Evolutionary conservation across 2,888 invertebrate genomes (phyloP).

Genomic region (Macrophya alboannulata): DNA sequence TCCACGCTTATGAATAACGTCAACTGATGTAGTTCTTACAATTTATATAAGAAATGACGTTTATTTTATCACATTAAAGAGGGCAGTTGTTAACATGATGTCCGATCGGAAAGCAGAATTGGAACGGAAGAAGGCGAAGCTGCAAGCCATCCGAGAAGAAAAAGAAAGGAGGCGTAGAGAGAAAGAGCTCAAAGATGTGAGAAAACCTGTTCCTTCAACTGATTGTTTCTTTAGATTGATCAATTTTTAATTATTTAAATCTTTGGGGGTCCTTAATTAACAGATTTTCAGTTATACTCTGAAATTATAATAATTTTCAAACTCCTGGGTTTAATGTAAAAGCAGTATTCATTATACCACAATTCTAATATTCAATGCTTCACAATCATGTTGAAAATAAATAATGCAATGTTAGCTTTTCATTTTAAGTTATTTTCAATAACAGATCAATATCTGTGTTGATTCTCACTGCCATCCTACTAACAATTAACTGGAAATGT

Average conservation of each 20-base stretch:
- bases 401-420: background rate
- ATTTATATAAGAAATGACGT: background rate
- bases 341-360: background rate
- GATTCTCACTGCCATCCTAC: too few relatives aligned
- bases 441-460: too few relatives aligned
- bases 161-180: constrained; percentile 93
- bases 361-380: background rate
- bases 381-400: background rate
- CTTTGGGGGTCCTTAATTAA: background rate
- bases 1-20: too few relatives aligned
- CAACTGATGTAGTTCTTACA: background rate
- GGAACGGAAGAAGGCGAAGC: constrained; percentile 95
- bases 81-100: constrained; percentile 81
- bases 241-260: background rate
- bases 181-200: constrained; percentile 94
- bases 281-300: background rate
- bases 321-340: background rate
- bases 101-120: constrained; percentile 96
- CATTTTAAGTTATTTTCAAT: too few relatives aligned
- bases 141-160: constrained; percentile 94
- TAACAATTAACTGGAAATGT: too few relatives aligned
- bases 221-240: background rate
- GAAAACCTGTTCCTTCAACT: constrained; percentile 82
- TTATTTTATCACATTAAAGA: background rate
- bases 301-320: background rate